These are phyloP conservation scores for Threskiornis aethiopicus DNA, from an alignment of 2,797 vertebrate genomes.

Conservation along the genomic window DNA sequence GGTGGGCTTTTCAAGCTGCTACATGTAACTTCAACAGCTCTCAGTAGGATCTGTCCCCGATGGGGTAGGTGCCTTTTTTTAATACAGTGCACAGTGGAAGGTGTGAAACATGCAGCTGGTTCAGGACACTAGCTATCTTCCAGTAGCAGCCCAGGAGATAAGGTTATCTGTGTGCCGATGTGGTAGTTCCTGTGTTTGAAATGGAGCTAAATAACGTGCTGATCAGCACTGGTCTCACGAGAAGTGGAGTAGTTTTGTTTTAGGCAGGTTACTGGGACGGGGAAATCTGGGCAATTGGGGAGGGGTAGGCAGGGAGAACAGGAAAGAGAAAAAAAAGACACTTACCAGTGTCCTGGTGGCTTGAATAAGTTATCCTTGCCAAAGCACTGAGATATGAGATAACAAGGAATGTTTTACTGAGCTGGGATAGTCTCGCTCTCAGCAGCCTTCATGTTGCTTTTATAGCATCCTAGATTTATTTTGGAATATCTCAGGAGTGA, in stretches of 20 bases:
- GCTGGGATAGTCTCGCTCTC: not conserved
- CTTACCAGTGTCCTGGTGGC: not conserved
- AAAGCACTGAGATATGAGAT: not conserved
- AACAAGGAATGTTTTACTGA: not conserved
- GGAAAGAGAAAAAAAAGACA: not conserved
- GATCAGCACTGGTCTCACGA: not conserved
- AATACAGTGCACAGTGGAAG: not conserved
- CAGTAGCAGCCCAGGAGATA: not conserved
- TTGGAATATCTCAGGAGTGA: not conserved
- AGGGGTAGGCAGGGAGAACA: not conserved
- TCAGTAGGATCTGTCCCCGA: rapidly evolving
- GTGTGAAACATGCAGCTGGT: not conserved
- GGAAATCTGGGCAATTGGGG: not conserved
- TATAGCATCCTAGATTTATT: conserved; percentile 7
- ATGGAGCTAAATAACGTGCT: not conserved
- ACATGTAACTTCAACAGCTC: rapidly evolving
- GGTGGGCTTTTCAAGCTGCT: not conserved
- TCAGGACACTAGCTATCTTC: not conserved
- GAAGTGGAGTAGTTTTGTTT: not conserved
- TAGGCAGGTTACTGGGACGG: not conserved
- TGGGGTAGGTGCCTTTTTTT: not conserved
- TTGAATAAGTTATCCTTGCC: not conserved
- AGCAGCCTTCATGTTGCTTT: not conserved
- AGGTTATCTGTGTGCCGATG: not conserved
- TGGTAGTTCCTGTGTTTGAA: not conserved